Evolutionary conservation across 2,888 invertebrate species (phyloP).

Genomic region (Mythimna lalbum): DNA sequence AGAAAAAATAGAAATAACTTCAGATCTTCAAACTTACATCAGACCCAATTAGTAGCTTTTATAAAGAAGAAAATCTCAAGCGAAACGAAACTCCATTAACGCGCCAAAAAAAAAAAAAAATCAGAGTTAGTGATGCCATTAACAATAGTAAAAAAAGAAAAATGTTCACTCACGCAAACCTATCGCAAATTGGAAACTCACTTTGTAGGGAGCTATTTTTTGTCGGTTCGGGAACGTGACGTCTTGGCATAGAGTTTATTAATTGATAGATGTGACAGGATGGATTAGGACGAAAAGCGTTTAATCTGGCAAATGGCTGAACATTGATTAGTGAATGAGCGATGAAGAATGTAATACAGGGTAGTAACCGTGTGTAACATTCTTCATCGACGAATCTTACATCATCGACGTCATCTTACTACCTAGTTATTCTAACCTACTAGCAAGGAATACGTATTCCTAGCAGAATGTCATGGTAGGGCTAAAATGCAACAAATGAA

Average conservation of each 20-base stretch:
- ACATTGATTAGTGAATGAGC: background rate
- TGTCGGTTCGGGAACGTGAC: conserved; percentile 67
- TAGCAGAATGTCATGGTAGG: too few relatives aligned
- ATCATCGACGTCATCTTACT: too few relatives aligned
- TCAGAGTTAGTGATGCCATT: conserved; percentile 66
- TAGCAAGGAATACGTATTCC: too few relatives aligned
- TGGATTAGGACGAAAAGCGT: background rate
- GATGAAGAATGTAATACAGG: background rate
- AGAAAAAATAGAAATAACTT: background rate
- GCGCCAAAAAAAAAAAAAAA: conserved; percentile 31
- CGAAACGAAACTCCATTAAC: conserved; percentile 34
- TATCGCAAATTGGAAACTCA: conserved; percentile 74
- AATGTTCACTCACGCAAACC: conserved; percentile 71
- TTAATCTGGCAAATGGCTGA: background rate
- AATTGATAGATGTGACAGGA: conserved; percentile 39
- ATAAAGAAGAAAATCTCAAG: conserved; percentile 17
- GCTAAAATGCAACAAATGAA: too few relatives aligned
- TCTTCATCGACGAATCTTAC: too few relatives aligned
- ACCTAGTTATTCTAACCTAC: too few relatives aligned
- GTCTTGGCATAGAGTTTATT: conserved; percentile 64
- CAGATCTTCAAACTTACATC: conserved; percentile 5
- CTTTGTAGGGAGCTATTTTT: conserved; percentile 72
- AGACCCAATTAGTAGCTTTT: conserved; percentile 38
- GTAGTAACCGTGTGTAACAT: too few relatives aligned
- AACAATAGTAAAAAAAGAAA: conserved; percentile 69